phyloP scores from a whole-genome alignment of 2,888 invertebrate genomes.

The Drosophila ustulata region DNA sequence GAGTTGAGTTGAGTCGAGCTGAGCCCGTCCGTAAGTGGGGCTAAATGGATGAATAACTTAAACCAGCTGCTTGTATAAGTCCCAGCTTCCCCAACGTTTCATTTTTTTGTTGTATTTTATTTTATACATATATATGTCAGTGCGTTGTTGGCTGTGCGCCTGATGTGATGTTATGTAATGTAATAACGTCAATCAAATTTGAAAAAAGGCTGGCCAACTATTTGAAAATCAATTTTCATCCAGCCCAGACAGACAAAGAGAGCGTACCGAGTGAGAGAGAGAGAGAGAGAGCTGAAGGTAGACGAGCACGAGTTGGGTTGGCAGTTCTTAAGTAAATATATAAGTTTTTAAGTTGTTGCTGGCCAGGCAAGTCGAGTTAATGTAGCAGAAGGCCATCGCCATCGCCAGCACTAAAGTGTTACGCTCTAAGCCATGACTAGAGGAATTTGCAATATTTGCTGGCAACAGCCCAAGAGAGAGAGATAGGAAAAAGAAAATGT shows the following conservation, averaged over 20 bases:
- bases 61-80: slow-evolving; percentile 66
- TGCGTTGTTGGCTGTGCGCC: slow-evolving; percentile 19
- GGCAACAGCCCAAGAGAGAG: slow-evolving; percentile 19
- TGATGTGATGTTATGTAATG: slow-evolving; percentile 79
- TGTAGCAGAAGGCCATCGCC: slow-evolving; percentile 52
- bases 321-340: slow-evolving; percentile 22
- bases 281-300: background rate
- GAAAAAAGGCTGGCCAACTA: slow-evolving; percentile 74
- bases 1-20: slow-evolving; percentile 11
- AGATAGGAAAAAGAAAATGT: background rate
- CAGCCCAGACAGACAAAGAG: slow-evolving; percentile 2
- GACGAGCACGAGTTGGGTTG: background rate
- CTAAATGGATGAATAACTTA: slow-evolving; percentile 80
- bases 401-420: slow-evolving; percentile 43
- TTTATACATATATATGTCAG: slow-evolving; percentile 21
- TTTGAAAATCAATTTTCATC: slow-evolving; percentile 74
- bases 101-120: background rate
- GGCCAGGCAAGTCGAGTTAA: slow-evolving; percentile 35
- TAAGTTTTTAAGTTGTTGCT: slow-evolving; percentile 16
- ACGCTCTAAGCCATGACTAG: slow-evolving; percentile 48
- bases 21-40: slow-evolving; percentile 59
- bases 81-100: slow-evolving; percentile 5
- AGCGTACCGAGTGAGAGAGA: background rate
- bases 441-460: slow-evolving; percentile 48
- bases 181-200: slow-evolving; percentile 79